Base-by-base conservation (phyloP, 2,797 vertebrate genomes). In the Kryptolebias ocellatus region DNA sequence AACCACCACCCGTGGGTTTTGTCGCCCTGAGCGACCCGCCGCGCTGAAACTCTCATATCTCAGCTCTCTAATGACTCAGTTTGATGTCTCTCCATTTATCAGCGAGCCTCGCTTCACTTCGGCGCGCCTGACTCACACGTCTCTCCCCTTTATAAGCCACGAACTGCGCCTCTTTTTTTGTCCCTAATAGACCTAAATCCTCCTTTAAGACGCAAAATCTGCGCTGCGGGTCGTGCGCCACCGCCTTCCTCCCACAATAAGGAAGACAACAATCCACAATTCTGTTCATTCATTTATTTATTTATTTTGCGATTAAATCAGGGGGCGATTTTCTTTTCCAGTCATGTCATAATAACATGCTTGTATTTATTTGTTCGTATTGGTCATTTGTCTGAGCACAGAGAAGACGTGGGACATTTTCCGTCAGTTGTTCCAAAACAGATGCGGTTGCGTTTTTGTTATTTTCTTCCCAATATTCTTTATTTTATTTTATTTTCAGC, bases 41-140 rank as follows among this genome's bases (percentile, higher is more conserved):
- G 71, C 84, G 79, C 86, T 89, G 83, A 87, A 89, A 85, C 77
- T 76, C 84, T 89, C 89, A 78, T 84, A 88, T 89, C 88, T 88
- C 87, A 86, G 87, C 87, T 78, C 88, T 88, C 82, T 92, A 90
- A 94, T 92, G 90, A 91, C 91, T 90, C 88, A 84, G 86, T 90
- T 87, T 92, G 90, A 94, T 91, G 84, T 89, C 84, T 85, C 88
- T 90, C 88, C 92, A 90, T 93, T 93, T 92, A 89, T 93, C 89
- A 92, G 82, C 14, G 78, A 71, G 68, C 70, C 72, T 20, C 69
- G 79, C 60, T 84, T 80, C 87, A 79, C 87, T 78, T 83, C 87
- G 65, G 69, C 56, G 83, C 67, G 76, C 61, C 82, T 87, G 79
- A 79, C 82, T 79, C 84, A 67, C 87, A 68, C 72, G 80, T 72